Evolutionary conservation across 1,140 invertebrate genomes (phyloP).

Genomic region (Luehdorfia chinensis): DNA sequence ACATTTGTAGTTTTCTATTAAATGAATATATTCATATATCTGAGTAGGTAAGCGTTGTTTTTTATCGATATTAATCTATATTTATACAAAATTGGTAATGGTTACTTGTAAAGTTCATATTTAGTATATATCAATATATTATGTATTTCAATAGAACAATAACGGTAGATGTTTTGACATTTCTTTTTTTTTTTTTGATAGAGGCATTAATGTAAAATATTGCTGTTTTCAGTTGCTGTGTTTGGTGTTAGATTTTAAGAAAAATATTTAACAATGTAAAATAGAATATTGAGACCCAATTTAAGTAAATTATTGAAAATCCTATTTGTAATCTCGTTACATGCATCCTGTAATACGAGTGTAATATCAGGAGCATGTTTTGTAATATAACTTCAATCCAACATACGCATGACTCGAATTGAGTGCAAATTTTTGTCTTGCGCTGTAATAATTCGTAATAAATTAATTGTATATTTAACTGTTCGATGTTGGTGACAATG

Average conservation of each 20-base stretch:
- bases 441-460: no score
- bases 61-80: conserved; percentile 39
- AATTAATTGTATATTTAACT: no score
- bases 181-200: conserved; percentile 22
- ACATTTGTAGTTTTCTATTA: conserved; percentile 6
- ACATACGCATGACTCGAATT: no score
- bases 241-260: conserved; percentile 53
- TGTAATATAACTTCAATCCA: no score
- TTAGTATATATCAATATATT: conserved; percentile 35
- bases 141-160: conserved; percentile 28
- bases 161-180: conserved; percentile 24
- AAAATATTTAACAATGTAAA: no score
- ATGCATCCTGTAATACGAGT: no score
- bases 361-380: no score
- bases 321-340: no score
- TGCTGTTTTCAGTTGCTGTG: conserved; percentile 51
- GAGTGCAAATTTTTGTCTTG: no score
- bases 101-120: conserved; percentile 28
- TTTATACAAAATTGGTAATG: conserved; percentile 37
- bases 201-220: conserved; percentile 47
- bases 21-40: neutral
- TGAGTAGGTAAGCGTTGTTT: conserved; percentile 24
- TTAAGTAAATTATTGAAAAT: no score
- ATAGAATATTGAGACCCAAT: no score
- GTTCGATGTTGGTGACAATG: no score